These are phyloP conservation scores for Embiotoca jacksoni DNA, from an alignment of 2,113 vertebrate genomes.

Conservation along the genomic window DNA sequence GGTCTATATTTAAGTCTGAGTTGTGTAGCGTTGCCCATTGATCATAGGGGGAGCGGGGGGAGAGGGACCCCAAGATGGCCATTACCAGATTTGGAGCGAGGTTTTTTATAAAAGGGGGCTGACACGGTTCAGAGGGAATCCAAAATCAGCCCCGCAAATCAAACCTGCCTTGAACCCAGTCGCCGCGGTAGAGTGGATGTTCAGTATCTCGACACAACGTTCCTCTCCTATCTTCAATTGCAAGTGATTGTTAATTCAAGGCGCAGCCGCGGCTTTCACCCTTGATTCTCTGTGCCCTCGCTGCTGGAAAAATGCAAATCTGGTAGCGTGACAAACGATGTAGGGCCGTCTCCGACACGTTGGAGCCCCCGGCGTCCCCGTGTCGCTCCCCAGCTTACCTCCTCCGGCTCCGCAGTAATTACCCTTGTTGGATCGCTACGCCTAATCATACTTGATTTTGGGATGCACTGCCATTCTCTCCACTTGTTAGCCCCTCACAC, in stretches of 20 bases:
- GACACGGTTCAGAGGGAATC: constrained; percentile 46
- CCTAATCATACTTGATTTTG: constrained; percentile 85
- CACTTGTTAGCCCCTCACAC: constrained; percentile 78
- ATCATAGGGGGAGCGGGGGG: constrained; percentile 42
- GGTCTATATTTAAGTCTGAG: constrained; percentile 75
- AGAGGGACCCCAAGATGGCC: constrained; percentile 41
- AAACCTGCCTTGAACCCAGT: constrained; percentile 20
- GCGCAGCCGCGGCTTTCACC: constrained; percentile 64
- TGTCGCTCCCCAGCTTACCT: constrained; percentile 66
- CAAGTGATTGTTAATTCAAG: constrained; percentile 63
- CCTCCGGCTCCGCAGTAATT: constrained; percentile 77
- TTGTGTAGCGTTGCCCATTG: constrained; percentile 49
- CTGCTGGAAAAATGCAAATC: constrained; percentile 79
- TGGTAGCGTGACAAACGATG: constrained; percentile 73
- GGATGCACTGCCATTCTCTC: constrained; percentile 80
- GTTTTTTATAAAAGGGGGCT: constrained; percentile 33
- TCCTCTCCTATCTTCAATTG: constrained; percentile 7
- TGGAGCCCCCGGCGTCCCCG: constrained; percentile 61
- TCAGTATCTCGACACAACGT: not conserved
- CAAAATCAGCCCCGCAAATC: constrained; percentile 53
- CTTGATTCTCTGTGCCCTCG: constrained; percentile 64
- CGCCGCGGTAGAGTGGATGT: not conserved
- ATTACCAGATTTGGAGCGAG: constrained; percentile 52
- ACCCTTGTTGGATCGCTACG: constrained; percentile 80
- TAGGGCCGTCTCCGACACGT: constrained; percentile 69